Evolutionary conservation across 2,113 vertebrate genomes (phyloP).

Genomic region (Hiodon alosoides): DNA sequence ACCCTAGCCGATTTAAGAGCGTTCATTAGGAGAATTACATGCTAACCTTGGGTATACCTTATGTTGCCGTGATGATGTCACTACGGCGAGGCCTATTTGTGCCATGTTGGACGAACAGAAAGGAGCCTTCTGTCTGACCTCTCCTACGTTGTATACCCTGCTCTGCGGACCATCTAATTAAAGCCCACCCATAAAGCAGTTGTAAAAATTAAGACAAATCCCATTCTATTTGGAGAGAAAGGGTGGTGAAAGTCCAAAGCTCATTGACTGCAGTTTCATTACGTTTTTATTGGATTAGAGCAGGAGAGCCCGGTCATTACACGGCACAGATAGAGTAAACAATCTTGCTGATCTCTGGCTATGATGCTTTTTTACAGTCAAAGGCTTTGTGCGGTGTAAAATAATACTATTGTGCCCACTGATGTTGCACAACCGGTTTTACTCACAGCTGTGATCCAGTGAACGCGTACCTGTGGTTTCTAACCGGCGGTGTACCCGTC

Average conservation of each 20-base stretch:
- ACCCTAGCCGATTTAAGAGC: not conserved
- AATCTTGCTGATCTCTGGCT: slow-evolving; percentile 16
- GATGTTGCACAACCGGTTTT: slow-evolving; percentile 26
- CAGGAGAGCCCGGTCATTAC: slow-evolving; percentile 22
- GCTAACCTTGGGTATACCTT: not conserved
- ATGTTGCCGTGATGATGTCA: not conserved
- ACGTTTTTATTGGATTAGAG: slow-evolving; percentile 15
- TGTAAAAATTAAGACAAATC: slow-evolving; percentile 8
- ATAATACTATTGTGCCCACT: slow-evolving; percentile 27
- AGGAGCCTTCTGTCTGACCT: not conserved
- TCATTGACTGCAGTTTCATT: slow-evolving; percentile 27
- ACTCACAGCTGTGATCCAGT: slow-evolving; percentile 17
- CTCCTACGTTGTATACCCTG: not conserved
- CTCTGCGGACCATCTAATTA: not conserved
- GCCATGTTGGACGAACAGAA: not conserved
- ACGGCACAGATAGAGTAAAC: slow-evolving; percentile 26
- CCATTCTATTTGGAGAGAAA: slow-evolving; percentile 13
- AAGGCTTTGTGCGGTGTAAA: slow-evolving; percentile 23
- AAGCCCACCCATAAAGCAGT: not conserved
- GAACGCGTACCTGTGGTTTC: slow-evolving; percentile 8
- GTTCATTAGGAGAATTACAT: not conserved
- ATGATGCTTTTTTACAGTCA: slow-evolving; percentile 21
- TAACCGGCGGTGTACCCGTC: slow-evolving; percentile 24
- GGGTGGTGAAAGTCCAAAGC: not conserved
- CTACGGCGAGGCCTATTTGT: not conserved